Evolutionary conservation across 2,113 vertebrate genomes (phyloP).

Genomic region (Perca schrenkii): DNA sequence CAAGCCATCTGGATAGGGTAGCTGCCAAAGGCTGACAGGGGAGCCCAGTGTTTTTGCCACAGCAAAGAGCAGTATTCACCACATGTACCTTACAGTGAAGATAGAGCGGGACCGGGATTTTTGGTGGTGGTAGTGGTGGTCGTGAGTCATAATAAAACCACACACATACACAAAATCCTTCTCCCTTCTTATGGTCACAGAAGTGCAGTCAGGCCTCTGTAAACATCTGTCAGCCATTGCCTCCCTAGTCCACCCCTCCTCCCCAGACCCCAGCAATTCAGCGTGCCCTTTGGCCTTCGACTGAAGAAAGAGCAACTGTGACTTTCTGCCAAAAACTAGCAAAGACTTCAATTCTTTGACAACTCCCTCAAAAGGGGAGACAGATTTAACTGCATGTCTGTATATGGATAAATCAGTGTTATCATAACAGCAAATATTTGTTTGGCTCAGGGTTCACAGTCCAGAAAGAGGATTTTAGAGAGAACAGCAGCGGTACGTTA

Average conservation of each 20-base stretch:
- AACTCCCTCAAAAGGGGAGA: slow-evolving; percentile 44
- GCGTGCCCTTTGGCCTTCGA: slow-evolving; percentile 72
- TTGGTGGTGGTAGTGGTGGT: neutral
- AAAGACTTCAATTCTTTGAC: slow-evolving; percentile 56
- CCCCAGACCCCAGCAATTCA: slow-evolving; percentile 70
- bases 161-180: slow-evolving; percentile 22
- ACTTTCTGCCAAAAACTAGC: slow-evolving; percentile 69
- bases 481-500: slow-evolving; percentile 43
- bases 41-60: slow-evolving; percentile 43
- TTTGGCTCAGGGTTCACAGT: slow-evolving; percentile 51
- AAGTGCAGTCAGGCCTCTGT: slow-evolving; percentile 71
- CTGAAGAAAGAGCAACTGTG: slow-evolving; percentile 74
- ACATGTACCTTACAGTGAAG: slow-evolving; percentile 20
- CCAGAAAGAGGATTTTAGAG: slow-evolving; percentile 48
- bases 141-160: neutral
- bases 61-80: slow-evolving; percentile 59
- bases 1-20: slow-evolving; percentile 60
- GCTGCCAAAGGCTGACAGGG: slow-evolving; percentile 43
- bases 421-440: slow-evolving; percentile 57
- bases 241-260: slow-evolving; percentile 42
- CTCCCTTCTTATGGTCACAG: slow-evolving; percentile 60
- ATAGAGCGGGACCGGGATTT: slow-evolving; percentile 6
- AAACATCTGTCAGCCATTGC: slow-evolving; percentile 85
- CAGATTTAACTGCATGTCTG: slow-evolving; percentile 56
- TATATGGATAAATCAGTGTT: slow-evolving; percentile 62